Percentiles rank a stretch among this genome's conserved stretches.
These are phyloP conservation scores for Eciton burchellii DNA, from an alignment of 1,140 invertebrate species.

Conservation along the genomic window DNA sequence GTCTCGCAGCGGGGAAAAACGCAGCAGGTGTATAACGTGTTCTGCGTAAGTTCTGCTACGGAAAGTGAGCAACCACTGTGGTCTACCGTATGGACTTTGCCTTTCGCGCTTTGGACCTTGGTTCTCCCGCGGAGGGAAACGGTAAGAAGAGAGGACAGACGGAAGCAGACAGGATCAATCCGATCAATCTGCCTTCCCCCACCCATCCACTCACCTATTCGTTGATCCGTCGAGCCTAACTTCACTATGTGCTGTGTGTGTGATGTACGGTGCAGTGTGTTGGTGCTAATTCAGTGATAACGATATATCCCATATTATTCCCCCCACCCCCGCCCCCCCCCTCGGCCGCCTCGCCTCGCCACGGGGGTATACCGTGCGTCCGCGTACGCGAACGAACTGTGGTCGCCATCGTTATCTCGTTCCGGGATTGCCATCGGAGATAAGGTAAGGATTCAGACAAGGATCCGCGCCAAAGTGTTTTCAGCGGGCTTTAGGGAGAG, in stretches of 20 bases:
- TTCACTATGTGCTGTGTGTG: slow-evolving; percentile 83
- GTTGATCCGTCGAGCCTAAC: slow-evolving; percentile 14
- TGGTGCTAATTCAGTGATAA: slow-evolving; percentile 85
- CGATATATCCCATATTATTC: too few species aligned
- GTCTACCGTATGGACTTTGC: too few species aligned
- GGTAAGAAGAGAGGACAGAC: not conserved
- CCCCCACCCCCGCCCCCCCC: too few species aligned
- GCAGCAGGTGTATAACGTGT: not conserved
- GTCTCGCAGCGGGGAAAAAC: not conserved
- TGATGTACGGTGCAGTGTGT: slow-evolving; percentile 83
- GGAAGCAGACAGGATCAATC: not conserved
- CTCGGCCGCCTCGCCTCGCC: too few species aligned
- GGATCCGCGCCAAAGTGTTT: slow-evolving; percentile 9
- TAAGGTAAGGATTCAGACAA: slow-evolving; percentile 65
- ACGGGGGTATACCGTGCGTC: slow-evolving; percentile 18
- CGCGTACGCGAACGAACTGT: slow-evolving; percentile 22
- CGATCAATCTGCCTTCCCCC: not conserved
- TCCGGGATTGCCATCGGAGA: slow-evolving; percentile 47
- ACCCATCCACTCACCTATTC: not conserved
- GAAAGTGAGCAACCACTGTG: not conserved
- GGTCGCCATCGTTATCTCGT: slow-evolving; percentile 57
- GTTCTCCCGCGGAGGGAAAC: slow-evolving; percentile 4
- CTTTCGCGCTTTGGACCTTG: too few species aligned
- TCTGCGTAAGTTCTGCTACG: slow-evolving; percentile 9
- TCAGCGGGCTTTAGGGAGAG: too few species aligned